Percentiles rank a stretch among this genome's conserved stretches.
Conservation (phyloP, 1,140 invertebrate genomes). For the Dendrolimus kikuchii region DNA sequence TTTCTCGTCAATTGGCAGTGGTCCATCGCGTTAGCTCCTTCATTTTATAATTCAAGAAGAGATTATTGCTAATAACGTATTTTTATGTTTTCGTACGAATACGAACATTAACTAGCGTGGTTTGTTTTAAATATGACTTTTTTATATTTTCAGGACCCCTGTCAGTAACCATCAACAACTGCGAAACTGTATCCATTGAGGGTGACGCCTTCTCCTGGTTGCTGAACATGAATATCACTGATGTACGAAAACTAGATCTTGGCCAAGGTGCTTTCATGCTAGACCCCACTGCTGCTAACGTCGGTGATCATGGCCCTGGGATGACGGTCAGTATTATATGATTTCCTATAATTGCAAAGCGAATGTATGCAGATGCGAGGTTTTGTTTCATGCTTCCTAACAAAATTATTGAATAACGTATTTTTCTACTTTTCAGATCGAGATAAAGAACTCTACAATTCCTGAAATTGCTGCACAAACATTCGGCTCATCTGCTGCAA, state of each 20-base stretch:
- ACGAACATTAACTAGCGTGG: too few relatives aligned
- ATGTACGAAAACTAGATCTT: slow-evolving; percentile 72
- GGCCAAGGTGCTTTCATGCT: slow-evolving; percentile 76
- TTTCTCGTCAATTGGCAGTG: too few relatives aligned
- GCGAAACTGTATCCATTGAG: slow-evolving; percentile 73
- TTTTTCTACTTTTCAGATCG: slow-evolving; percentile 70
- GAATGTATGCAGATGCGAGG: background rate
- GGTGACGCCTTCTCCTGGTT: slow-evolving; percentile 77
- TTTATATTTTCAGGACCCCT: slow-evolving; percentile 70
- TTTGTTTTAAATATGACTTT: slow-evolving; percentile 1
- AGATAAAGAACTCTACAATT: slow-evolving; percentile 75
- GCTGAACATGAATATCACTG: slow-evolving; percentile 72
- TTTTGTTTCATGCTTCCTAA: background rate
- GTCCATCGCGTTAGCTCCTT: too few relatives aligned
- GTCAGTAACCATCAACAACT: slow-evolving; percentile 72
- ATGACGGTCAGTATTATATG: slow-evolving; percentile 50
- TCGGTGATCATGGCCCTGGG: slow-evolving; percentile 56
- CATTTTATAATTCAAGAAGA: too few relatives aligned
- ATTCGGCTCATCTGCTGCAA: slow-evolving; percentile 77
- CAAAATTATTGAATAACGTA: background rate
- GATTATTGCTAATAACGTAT: too few relatives aligned
- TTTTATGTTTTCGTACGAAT: too few relatives aligned
- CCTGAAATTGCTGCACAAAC: slow-evolving; percentile 73
- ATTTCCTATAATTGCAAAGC: slow-evolving; percentile 3
- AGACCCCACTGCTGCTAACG: slow-evolving; percentile 66